phyloP scores from a whole-genome alignment of 1,140 invertebrate genomes.

The Caenorhabditis brenneri region DNA sequence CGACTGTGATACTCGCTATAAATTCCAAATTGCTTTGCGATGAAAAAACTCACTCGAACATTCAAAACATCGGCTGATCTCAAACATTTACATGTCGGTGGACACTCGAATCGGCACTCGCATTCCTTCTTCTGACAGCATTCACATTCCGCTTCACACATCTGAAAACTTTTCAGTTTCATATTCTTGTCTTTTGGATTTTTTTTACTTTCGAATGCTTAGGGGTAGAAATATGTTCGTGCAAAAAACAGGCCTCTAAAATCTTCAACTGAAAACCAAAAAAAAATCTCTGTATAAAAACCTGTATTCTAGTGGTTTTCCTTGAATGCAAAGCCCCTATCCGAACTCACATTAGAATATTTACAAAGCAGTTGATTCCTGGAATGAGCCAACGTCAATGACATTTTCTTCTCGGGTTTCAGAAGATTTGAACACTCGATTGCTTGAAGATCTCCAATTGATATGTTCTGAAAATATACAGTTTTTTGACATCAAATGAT shows the following conservation, averaged over 20 bases:
- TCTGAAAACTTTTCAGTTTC: not conserved
- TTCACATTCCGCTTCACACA: constrained; percentile 31
- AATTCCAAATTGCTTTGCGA: no score
- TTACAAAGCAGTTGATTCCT: constrained; percentile 54
- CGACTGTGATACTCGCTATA: no score
- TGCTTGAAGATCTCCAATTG: constrained; percentile 38
- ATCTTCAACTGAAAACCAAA: no score
- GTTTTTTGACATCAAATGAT: no score
- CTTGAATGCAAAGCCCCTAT: no score
- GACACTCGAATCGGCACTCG: constrained; percentile 9
- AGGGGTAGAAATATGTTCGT: no score
- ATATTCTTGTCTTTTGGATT: no score
- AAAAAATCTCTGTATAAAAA: no score
- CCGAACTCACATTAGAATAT: constrained; percentile 47
- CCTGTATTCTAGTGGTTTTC: no score
- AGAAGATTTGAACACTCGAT: constrained; percentile 17
- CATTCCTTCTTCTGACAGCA: constrained; percentile 18
- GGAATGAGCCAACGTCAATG: constrained; percentile 36
- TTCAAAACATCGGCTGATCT: constrained; percentile 2
- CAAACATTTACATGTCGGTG: constrained; percentile 10
- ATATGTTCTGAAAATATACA: not conserved
- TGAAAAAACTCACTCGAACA: not conserved
- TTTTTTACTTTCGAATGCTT: no score
- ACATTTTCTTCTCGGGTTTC: not conserved
- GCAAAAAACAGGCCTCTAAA: no score